A percentile compares a stretch with the other conserved stretches of the same genome.
Evolutionary conservation across 1,140 invertebrate genomes (phyloP).

Genomic region (Caerostris darwini): DNA sequence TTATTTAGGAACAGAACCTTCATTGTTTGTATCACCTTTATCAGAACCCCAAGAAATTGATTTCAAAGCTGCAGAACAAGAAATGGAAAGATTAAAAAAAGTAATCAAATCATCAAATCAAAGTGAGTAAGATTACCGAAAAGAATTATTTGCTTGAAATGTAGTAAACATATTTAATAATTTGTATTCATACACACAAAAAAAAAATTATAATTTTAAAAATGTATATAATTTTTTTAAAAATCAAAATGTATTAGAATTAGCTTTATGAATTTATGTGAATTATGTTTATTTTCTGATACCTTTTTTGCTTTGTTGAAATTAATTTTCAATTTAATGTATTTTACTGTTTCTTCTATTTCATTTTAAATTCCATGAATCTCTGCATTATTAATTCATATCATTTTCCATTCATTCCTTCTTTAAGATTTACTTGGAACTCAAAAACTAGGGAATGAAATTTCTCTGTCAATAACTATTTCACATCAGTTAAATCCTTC

Average conservation of each 20-base stretch:
- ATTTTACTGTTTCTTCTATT: too few species aligned
- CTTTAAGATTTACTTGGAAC: constrained; percentile 75
- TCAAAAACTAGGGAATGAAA: constrained; percentile 76
- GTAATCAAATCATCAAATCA: constrained; percentile 83
- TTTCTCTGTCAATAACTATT: constrained; percentile 69
- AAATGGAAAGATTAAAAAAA: constrained; percentile 86
- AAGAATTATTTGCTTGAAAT: too few species aligned
- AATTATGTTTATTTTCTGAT: too few species aligned
- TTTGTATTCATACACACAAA: too few species aligned
- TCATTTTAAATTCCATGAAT: too few species aligned
- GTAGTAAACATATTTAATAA: constrained; percentile 74
- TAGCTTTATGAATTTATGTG: too few species aligned
- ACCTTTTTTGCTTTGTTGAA: too few species aligned
- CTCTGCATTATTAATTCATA: too few species aligned
- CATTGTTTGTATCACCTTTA: constrained; percentile 89
- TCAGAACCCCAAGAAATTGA: constrained; percentile 86
- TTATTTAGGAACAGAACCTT: constrained; percentile 93
- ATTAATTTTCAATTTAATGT: too few species aligned
- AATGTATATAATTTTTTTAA: too few species aligned
- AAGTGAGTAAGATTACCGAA: constrained; percentile 52
- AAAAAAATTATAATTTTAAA: too few species aligned
- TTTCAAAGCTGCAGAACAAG: constrained; percentile 87
- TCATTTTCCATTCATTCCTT: neutral
- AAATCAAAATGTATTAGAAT: too few species aligned
- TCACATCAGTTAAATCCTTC: constrained; percentile 53